phyloP scores from a whole-genome alignment of 2,888 invertebrate species.

The Tetramorium bicarinatum region DNA sequence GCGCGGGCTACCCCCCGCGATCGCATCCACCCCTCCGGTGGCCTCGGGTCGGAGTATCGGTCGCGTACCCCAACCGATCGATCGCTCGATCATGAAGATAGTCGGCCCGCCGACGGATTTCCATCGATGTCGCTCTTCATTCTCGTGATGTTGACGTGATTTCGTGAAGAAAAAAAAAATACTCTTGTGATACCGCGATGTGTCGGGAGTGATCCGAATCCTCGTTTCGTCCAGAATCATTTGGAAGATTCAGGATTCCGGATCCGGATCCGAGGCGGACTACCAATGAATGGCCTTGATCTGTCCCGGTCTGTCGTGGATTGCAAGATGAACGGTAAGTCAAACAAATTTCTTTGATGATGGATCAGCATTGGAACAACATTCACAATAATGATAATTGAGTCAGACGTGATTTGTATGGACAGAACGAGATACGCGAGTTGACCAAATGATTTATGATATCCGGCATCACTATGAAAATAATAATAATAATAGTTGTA shows the following conservation, averaged over 20 bases:
- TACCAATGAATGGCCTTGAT: slow-evolving; percentile 77
- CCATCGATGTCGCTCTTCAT: background rate
- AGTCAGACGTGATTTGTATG: background rate
- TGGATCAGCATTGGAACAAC: background rate
- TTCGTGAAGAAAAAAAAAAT: slow-evolving; percentile 33
- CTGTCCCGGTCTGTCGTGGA: slow-evolving; percentile 78
- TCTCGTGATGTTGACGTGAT: slow-evolving; percentile 61
- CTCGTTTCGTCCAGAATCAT: slow-evolving; percentile 20
- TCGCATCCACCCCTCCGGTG: slow-evolving; percentile 45
- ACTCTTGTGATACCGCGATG: slow-evolving; percentile 60
- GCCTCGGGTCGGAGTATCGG: slow-evolving; percentile 23
- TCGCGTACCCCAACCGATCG: slow-evolving; percentile 47
- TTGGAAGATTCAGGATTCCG: slow-evolving; percentile 27
- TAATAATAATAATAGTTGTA: slow-evolving; percentile 49
- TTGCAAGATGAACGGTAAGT: slow-evolving; percentile 82
- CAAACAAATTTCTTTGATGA: background rate
- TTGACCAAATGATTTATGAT: slow-evolving; percentile 41
- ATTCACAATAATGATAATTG: background rate
- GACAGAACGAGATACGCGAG: slow-evolving; percentile 17
- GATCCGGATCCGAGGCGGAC: slow-evolving; percentile 1
- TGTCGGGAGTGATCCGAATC: slow-evolving; percentile 64
- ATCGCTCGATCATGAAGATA: slow-evolving; percentile 62
- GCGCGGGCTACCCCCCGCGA: slow-evolving; percentile 51
- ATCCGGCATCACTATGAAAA: background rate
- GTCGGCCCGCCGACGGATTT: slow-evolving; percentile 3